Percentiles rank a stretch among this genome's conserved stretches.
Evolutionary conservation across 2,113 vertebrate genomes (phyloP).

Genomic region (Australoheros scitulus): DNA sequence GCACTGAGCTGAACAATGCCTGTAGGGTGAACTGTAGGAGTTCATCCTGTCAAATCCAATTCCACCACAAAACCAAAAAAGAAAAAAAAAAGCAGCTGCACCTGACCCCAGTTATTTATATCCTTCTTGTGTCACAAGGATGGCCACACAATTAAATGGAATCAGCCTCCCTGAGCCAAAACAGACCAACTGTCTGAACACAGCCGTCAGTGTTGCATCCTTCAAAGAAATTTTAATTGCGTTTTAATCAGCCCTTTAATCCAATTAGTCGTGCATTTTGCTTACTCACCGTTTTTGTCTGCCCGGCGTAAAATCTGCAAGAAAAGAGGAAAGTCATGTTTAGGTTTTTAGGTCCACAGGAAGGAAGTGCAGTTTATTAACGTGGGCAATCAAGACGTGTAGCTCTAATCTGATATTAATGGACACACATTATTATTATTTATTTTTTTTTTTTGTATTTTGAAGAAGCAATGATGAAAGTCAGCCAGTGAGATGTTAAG

Average conservation of each 20-base stretch:
- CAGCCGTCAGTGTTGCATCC: not conserved
- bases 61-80: not conserved
- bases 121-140: not conserved
- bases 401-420: not conserved
- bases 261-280: slow-evolving; percentile 27
- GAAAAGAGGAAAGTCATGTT: slow-evolving; percentile 35
- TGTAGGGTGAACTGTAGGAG: not conserved
- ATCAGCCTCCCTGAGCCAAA: not conserved
- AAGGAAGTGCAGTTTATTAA: not conserved
- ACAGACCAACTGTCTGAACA: not conserved
- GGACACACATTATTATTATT: fast-evolving
- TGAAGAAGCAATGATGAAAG: not conserved
- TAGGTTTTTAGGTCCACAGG: not conserved
- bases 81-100: not conserved
- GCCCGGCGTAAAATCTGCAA: slow-evolving; percentile 81
- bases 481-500: not conserved
- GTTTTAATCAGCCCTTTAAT: slow-evolving; percentile 12
- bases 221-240: slow-evolving; percentile 12
- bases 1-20: not conserved
- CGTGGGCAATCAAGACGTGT: not conserved
- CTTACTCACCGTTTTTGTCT: slow-evolving; percentile 82
- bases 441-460: not conserved
- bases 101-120: slow-evolving; percentile 31
- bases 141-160: not conserved
- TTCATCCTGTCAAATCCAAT: slow-evolving; percentile 22